A percentile compares a stretch with the other conserved stretches of the same genome.
These are phyloP conservation scores for Margarornis squamiger DNA, from an alignment of 2,797 vertebrate genomes.

Conservation along the genomic window DNA sequence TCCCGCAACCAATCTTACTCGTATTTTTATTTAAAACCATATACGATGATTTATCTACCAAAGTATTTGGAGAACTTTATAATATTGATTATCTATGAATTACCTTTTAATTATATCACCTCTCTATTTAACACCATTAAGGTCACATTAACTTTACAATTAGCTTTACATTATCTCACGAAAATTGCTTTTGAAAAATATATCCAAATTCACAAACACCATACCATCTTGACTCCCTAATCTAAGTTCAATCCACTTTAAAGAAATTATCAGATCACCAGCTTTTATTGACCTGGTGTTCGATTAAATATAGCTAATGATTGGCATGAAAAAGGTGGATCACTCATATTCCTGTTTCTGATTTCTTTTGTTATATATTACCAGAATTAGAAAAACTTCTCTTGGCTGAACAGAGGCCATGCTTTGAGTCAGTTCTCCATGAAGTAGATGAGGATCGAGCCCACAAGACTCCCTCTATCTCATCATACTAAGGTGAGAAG, in stretches of 20 bases:
- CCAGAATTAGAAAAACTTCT: background rate
- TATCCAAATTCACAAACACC: background rate
- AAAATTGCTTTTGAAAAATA: background rate
- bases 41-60: background rate
- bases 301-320: background rate
- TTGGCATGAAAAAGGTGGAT: background rate
- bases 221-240: background rate
- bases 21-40: background rate
- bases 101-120: background rate
- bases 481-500: background rate
- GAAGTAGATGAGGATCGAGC: background rate
- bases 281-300: background rate
- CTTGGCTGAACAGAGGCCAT: background rate
- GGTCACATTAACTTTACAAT: background rate
- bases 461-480: background rate
- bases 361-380: background rate
- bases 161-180: background rate
- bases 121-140: background rate
- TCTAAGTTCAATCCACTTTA: background rate
- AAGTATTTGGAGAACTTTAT: background rate
- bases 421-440: background rate
- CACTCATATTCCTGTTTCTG: background rate
- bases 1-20: background rate
- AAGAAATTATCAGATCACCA: background rate
- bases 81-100: background rate